Base-by-base conservation (phyloP, 1,140 invertebrate genomes). In the Nasonia longicornis region DNA sequence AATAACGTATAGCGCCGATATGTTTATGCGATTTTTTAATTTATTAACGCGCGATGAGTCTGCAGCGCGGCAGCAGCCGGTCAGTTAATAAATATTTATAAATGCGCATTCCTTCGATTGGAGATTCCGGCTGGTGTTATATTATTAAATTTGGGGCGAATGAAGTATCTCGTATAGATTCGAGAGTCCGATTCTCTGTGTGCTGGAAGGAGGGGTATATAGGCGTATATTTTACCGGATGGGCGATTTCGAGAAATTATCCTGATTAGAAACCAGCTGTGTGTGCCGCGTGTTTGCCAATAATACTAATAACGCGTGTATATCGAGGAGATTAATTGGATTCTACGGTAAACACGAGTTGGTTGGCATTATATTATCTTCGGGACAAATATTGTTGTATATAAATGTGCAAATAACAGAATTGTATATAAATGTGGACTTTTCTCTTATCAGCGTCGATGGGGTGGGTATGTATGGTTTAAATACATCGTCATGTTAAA, bases 1-100 rank as follows among this genome's bases (percentile, higher is more conserved):
- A 82, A 82, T 82, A 82, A 79, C 70, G 52, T 77, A 64, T 81
- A 58, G 22, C 26, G 63, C 48, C 64, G 76, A 78, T 82, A 74
- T 74, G 63, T 82, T 78, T 82, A 78, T 82, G 63, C 69, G 69
- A 48, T 74, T 82, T 82, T 82, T 82, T 78, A 82, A 82, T 82
- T 82, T 78, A 77, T 82, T 67, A 58, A 77, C 63, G 67, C 42
- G 58, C n/a, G 42, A 77, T 81, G 74, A 81, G 79, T 80, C 38
- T 67, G 79, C 79, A 73, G 72, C 31, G 20, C 48, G 66, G n/a
- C 3, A 35, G 35, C 26, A 26, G 66, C 38, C 74, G 52, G 22
- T 67, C 64, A 82, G 69, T 78, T 82, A 82, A 82, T 82, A 82
- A 78, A 82, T 78, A 82, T 82, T 78, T 82, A 78, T 78, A 78